These are phyloP conservation scores for Folsomia candida DNA, from an alignment of 2,888 invertebrate genomes.

Conservation along the genomic window DNA sequence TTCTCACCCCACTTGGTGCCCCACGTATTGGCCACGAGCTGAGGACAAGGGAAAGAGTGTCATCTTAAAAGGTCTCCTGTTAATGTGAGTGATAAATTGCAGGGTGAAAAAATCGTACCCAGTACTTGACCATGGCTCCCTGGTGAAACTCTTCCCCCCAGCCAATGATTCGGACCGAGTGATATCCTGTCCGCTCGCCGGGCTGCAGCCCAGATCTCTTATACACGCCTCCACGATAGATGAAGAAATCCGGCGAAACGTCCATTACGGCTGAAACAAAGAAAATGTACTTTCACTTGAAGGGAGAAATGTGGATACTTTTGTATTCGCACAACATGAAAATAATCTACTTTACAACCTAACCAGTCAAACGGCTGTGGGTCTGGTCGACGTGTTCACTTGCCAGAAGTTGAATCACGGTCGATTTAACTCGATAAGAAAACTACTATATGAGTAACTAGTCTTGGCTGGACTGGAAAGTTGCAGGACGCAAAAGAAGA, in stretches of 20 bases:
- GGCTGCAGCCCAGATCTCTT: constrained; percentile 60
- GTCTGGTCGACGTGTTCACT: too few species aligned
- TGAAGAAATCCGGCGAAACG: constrained; percentile 89
- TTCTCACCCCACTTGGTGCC: constrained; percentile 86
- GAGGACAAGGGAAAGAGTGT: too few species aligned
- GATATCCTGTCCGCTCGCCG: constrained; percentile 67
- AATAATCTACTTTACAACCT: not conserved
- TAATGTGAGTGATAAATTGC: too few species aligned
- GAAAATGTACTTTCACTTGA: constrained; percentile 4
- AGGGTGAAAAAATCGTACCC: too few species aligned
- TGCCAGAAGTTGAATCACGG: not conserved
- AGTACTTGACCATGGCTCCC: constrained; percentile 69
- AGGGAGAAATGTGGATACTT: constrained; percentile 8
- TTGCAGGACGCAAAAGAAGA: too few species aligned
- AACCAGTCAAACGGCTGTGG: not conserved
- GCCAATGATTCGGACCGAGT: constrained; percentile 87
- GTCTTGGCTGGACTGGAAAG: too few species aligned
- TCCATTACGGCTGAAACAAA: constrained; percentile 73
- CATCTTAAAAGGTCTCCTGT: too few species aligned
- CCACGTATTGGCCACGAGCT: constrained; percentile 95
- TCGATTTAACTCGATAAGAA: constrained; percentile 16
- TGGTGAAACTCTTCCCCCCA: constrained; percentile 74
- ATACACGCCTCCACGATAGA: constrained; percentile 83
- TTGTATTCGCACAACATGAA: not conserved
- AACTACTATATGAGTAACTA: too few species aligned